Evolutionary conservation across 2,113 vertebrate species (phyloP).

Genomic region (Emydura subglobosa): DNA sequence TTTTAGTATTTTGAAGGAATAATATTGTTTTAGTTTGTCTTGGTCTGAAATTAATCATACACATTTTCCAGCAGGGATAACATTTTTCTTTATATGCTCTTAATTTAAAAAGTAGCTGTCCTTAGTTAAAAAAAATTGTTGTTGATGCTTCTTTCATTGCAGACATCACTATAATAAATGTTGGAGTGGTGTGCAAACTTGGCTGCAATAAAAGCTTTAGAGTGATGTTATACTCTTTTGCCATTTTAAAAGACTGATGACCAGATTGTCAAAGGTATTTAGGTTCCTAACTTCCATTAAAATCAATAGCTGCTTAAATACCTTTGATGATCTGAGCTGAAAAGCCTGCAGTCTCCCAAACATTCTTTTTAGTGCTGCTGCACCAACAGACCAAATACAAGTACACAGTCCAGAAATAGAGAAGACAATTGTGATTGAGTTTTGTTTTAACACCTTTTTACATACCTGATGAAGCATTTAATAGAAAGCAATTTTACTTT

Average conservation of each 20-base stretch:
- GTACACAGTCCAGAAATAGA: not conserved
- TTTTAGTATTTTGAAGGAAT: not conserved
- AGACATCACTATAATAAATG: not conserved
- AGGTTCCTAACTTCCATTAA: not conserved
- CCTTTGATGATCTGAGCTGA: not conserved
- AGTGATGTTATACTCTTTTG: not conserved
- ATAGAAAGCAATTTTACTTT: not conserved
- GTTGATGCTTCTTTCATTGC: not conserved
- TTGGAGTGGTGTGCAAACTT: not conserved
- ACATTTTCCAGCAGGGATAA: not conserved
- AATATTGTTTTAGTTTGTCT: not conserved
- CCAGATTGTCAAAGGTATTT: not conserved
- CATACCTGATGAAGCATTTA: not conserved
- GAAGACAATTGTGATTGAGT: not conserved
- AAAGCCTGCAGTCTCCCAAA: not conserved
- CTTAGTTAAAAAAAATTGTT: not conserved
- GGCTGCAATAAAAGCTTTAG: not conserved
- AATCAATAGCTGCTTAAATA: not conserved
- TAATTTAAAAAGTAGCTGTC: not conserved
- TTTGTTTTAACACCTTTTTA: not conserved
- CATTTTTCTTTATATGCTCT: not conserved
- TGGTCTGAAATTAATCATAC: not conserved
- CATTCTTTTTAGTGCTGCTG: not conserved
- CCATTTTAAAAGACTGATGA: not conserved
- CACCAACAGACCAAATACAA: not conserved